A percentile compares a stretch with the other conserved stretches of the same genome.
Evolutionary conservation across 2,797 vertebrate genomes (phyloP).

Genomic region (Sebastes hopkinsi): DNA sequence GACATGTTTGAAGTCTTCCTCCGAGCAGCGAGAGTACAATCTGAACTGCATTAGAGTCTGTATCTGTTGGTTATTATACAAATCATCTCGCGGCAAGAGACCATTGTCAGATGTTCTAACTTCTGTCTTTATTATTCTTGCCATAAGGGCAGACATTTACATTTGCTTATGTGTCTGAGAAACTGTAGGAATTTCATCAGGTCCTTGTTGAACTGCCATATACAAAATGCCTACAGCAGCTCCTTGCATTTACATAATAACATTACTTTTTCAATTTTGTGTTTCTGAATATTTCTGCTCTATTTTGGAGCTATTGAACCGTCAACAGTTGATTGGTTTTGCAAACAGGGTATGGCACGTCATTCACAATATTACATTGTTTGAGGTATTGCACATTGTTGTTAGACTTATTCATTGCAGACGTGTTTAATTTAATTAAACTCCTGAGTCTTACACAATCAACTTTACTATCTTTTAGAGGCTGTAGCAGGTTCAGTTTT

Average conservation of each 20-base stretch:
- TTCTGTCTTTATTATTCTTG: background rate
- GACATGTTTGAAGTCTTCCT: background rate
- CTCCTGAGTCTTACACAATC: no score
- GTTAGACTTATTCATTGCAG: background rate
- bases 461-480: no score
- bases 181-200: background rate
- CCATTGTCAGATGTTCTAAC: constrained; percentile 5
- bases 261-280: constrained; percentile 28
- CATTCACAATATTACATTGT: background rate
- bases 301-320: constrained; percentile 16
- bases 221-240: background rate
- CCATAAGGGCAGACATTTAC: background rate
- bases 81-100: background rate
- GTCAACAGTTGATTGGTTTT: constrained; percentile 13
- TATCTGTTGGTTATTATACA: background rate
- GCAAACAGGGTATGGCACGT: background rate
- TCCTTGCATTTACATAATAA: constrained; percentile 34
- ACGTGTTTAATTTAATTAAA: background rate
- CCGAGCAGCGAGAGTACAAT: background rate
- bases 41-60: background rate
- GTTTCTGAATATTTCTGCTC: constrained; percentile 31
- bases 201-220: background rate
- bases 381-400: background rate
- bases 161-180: constrained; percentile 1
- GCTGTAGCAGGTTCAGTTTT: no score